Percentiles rank a stretch among this genome's conserved stretches.
Conservation (phyloP, 1,140 invertebrate genomes). For the Chironomus striatipennis region DNA sequence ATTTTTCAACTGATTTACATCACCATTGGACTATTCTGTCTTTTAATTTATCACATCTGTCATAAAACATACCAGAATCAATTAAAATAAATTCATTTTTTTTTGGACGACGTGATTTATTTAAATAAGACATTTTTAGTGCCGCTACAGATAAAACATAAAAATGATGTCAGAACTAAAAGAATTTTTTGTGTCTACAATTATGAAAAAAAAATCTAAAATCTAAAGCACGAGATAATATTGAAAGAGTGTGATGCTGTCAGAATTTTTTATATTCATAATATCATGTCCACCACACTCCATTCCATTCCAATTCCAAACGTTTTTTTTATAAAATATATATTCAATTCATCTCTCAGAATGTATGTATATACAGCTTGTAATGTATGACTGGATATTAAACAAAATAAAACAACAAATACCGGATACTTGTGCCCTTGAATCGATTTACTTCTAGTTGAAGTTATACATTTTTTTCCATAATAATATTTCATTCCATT, state of each 20-base stretch:
- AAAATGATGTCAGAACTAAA: too few relatives aligned
- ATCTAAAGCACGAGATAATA: too few relatives aligned
- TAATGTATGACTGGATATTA: not conserved
- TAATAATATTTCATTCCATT: constrained; percentile 16
- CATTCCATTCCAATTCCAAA: not conserved
- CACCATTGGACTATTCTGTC: too few relatives aligned
- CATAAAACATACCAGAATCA: too few relatives aligned
- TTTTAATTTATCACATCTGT: too few relatives aligned
- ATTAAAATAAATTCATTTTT: too few relatives aligned
- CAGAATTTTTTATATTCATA: not conserved
- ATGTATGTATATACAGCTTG: not conserved
- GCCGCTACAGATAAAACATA: too few relatives aligned
- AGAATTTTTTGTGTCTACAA: too few relatives aligned
- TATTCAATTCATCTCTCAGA: not conserved
- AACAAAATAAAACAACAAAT: constrained; percentile 1
- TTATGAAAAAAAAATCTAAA: too few relatives aligned
- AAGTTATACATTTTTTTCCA: not conserved
- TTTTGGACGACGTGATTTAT: too few relatives aligned
- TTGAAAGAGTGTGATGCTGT: not conserved
- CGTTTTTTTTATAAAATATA: not conserved
- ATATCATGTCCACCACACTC: not conserved
- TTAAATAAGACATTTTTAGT: too few relatives aligned
- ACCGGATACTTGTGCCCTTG: constrained; percentile 20
- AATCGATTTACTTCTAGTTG: constrained; percentile 18
- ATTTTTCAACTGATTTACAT: too few relatives aligned